Evolutionary conservation across 1,140 invertebrate genomes (phyloP).

Genomic region (Lamellibrachia luymesi): DNA sequence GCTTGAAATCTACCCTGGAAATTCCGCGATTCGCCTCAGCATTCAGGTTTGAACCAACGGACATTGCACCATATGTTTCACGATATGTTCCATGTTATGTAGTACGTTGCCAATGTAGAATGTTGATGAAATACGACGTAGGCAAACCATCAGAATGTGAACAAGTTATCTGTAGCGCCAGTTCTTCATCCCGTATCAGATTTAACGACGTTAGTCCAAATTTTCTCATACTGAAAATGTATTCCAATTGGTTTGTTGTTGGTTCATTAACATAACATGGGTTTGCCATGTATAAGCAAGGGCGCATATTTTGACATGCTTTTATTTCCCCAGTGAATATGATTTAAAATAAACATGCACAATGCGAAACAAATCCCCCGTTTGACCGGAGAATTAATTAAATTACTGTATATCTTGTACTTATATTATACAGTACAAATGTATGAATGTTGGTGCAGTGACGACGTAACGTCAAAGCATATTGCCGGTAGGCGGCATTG

Average conservation of each 20-base stretch:
- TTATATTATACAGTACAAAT: too few species aligned
- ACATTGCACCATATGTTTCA: too few species aligned
- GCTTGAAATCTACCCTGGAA: not conserved
- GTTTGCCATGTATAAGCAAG: not conserved
- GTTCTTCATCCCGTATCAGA: not conserved
- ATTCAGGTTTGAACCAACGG: not conserved
- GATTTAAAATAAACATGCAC: not conserved
- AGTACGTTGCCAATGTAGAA: not conserved
- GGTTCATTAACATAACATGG: too few species aligned
- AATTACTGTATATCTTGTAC: too few species aligned
- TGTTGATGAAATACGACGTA: not conserved
- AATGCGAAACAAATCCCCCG: too few species aligned
- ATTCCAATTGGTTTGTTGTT: too few species aligned
- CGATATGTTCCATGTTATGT: not conserved
- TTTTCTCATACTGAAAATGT: too few species aligned
- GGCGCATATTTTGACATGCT: not conserved
- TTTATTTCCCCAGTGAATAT: not conserved
- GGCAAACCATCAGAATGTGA: not conserved
- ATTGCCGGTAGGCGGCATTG: too few species aligned
- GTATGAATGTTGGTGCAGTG: too few species aligned
- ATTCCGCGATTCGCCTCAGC: not conserved
- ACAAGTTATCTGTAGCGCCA: not conserved
- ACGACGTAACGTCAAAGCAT: too few species aligned
- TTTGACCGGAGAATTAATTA: too few species aligned
- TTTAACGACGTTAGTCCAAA: too few species aligned